Conservation (phyloP, 2,888 invertebrate genomes). For the Dicyrtoma fusca region DNA sequence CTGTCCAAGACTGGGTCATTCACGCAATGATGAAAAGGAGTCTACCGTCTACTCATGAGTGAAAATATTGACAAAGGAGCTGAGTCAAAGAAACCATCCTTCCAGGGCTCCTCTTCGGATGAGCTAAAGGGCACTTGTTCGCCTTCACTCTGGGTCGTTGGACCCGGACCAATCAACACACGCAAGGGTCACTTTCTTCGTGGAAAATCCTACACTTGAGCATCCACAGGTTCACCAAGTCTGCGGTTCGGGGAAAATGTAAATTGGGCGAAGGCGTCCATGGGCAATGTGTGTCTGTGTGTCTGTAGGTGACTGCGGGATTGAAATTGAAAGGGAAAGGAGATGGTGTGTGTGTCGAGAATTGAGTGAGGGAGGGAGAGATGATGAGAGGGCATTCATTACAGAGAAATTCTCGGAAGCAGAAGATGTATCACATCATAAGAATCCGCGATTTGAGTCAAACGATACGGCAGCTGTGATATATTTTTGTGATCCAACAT, state of each 20-base stretch:
- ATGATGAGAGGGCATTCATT: conserved; percentile 43
- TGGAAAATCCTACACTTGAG: too few relatives aligned
- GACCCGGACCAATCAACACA: not conserved
- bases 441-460: conserved; percentile 6
- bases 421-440: conserved; percentile 40
- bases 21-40: conserved; percentile 40
- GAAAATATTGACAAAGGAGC: conserved; percentile 32
- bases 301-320: not conserved
- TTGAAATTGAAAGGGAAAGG: not conserved
- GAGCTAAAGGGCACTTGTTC: not conserved
- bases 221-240: too few relatives aligned
- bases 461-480: too few relatives aligned
- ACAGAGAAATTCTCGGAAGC: conserved; percentile 42
- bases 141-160: not conserved
- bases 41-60: conserved; percentile 13
- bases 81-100: not conserved
- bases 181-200: not conserved
- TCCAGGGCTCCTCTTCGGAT: not conserved
- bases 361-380: conserved; percentile 3
- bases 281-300: not conserved
- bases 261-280: not conserved
- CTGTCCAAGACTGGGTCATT: conserved; percentile 42
- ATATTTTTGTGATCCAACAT: too few relatives aligned
- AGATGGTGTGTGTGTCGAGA: not conserved
- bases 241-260: not conserved